Conservation (phyloP, 2,113 vertebrate species). For the Ginglymostoma cirratum region DNA sequence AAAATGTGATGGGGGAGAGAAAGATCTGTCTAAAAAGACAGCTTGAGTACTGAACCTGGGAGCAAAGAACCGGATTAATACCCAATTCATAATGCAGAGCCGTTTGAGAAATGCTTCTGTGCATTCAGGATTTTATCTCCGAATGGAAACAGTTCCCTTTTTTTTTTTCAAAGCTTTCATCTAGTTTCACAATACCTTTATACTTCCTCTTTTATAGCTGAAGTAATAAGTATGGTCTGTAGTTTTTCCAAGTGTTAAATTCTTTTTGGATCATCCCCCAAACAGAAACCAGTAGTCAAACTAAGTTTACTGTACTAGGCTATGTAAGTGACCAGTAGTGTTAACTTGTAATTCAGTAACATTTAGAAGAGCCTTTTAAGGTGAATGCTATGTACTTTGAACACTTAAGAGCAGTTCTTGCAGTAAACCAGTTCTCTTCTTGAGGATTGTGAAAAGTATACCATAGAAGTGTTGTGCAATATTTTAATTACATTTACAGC, state of each 20-base stretch:
- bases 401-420: background rate
- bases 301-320: background rate
- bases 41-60: background rate
- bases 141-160: background rate
- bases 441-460: background rate
- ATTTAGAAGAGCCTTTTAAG: background rate
- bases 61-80: background rate
- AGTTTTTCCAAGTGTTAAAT: background rate
- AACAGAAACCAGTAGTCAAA: background rate
- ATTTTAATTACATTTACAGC: background rate
- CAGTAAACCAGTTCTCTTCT: background rate
- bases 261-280: no score
- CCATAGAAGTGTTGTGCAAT: background rate
- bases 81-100: background rate
- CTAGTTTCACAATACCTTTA: background rate
- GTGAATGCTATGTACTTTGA: background rate
- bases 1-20: no score
- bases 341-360: background rate
- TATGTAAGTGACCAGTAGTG: background rate
- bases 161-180: background rate
- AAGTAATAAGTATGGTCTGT: background rate
- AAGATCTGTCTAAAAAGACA: background rate
- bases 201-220: no score
- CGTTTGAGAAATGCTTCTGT: background rate
- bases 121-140: background rate